These are phyloP conservation scores for Nomada fucata DNA, from an alignment of 2,888 invertebrate genomes.

Conservation along the genomic window DNA sequence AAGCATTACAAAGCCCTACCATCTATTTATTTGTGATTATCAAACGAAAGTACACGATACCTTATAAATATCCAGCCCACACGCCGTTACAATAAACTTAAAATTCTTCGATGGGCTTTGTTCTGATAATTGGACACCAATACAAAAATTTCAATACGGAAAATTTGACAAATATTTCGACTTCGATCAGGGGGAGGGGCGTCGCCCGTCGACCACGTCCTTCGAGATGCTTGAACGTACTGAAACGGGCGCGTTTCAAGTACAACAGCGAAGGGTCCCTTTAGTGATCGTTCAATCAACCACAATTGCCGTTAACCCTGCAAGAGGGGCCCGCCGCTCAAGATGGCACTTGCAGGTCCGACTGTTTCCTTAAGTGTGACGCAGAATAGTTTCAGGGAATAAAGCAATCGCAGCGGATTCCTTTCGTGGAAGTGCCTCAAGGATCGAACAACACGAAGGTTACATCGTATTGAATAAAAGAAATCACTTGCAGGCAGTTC, in stretches of 20 bases:
- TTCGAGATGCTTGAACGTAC: conserved; percentile 23
- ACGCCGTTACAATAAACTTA: no score
- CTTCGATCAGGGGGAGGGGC: background rate
- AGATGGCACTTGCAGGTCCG: conserved; percentile 27
- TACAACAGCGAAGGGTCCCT: conserved; percentile 32
- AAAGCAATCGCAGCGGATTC: background rate
- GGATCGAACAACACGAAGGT: background rate
- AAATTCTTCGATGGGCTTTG: background rate
- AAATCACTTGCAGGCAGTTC: no score
- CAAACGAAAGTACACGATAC: background rate
- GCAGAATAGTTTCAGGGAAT: conserved; percentile 53
- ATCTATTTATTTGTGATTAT: background rate
- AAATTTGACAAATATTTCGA: background rate
- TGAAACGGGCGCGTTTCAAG: conserved; percentile 55
- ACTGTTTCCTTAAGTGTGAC: conserved; percentile 35
- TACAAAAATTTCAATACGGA: background rate
- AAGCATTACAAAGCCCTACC: no score
- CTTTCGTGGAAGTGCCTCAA: background rate
- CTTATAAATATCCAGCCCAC: background rate
- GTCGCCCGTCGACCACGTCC: conserved; percentile 2
- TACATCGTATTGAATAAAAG: no score
- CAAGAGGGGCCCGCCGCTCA: conserved; percentile 37
- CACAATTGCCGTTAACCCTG: conserved; percentile 63
- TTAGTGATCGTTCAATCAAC: conserved; percentile 51
- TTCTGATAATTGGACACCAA: background rate